phyloP scores from a whole-genome alignment of 2,113 vertebrate genomes.

The Leucopternis melanops region DNA sequence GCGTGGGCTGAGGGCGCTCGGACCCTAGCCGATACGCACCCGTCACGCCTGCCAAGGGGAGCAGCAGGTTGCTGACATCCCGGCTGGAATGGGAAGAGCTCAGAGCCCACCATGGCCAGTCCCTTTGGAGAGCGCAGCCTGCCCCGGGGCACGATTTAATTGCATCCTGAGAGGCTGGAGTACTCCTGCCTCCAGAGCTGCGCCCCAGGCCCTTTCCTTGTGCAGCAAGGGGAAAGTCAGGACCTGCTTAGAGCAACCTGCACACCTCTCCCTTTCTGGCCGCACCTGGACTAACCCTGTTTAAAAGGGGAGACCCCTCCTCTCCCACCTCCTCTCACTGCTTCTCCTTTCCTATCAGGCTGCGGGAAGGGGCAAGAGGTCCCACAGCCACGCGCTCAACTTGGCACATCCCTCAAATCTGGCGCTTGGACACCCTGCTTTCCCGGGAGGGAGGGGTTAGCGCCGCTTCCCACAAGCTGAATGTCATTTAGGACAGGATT shows the following conservation, averaged over 20 bases:
- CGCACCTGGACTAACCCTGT: not conserved
- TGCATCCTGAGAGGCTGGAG: not conserved
- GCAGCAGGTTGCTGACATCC: not conserved
- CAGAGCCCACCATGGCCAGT: not conserved
- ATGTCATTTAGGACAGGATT: not conserved
- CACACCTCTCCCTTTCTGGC: not conserved
- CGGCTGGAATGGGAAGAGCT: not conserved
- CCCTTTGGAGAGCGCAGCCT: not conserved
- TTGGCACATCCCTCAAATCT: not conserved
- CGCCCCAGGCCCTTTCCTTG: not conserved
- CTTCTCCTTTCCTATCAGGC: not conserved
- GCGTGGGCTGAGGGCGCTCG: not conserved
- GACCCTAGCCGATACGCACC: not conserved
- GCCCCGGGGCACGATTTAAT: not conserved
- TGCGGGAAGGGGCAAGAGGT: not conserved
- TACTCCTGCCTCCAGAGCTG: not conserved
- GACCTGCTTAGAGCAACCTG: not conserved
- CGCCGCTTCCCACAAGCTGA: not conserved
- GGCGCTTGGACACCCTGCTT: not conserved
- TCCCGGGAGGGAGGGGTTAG: not conserved
- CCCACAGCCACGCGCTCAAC: rapidly evolving
- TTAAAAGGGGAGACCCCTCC: not conserved
- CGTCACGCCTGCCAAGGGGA: not conserved
- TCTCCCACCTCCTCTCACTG: not conserved
- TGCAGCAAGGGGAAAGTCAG: not conserved